Conservation (phyloP, 2,888 invertebrate genomes). For the Chaitophorus viminalis region DNA sequence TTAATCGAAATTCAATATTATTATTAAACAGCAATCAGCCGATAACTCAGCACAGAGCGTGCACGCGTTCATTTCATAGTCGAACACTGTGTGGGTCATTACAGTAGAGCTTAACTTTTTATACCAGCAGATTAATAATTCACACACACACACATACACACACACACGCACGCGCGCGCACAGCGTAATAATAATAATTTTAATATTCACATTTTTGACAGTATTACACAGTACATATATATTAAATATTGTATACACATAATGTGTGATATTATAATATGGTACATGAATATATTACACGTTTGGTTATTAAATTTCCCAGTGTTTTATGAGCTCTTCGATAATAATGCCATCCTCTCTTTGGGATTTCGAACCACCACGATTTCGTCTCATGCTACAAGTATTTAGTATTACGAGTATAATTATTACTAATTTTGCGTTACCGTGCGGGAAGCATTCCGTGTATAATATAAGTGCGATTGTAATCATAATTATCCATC, state of each 20-base stretch:
- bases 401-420: too few relatives aligned
- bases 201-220: not conserved
- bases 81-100: conserved; percentile 29
- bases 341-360: not conserved
- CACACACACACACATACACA: not conserved
- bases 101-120: conserved; percentile 15
- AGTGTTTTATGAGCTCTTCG: conserved; percentile 27
- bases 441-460: not conserved
- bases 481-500: not conserved
- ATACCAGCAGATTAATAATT: conserved; percentile 12
- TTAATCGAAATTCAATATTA: not conserved
- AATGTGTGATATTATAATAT: not conserved
- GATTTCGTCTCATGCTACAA: not conserved
- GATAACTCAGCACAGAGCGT: not conserved
- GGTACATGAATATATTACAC: not conserved
- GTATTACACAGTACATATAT: too few relatives aligned
- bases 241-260: too few relatives aligned
- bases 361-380: not conserved
- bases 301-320: conserved; percentile 28
- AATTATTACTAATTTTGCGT: not conserved
- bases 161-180: not conserved
- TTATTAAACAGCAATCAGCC: conserved; percentile 21
- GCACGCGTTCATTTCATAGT: not conserved
- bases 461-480: not conserved
- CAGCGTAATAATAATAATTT: not conserved